Conservation (phyloP, 2,113 vertebrate species). For the Sylvilagus bachmani region DNA sequence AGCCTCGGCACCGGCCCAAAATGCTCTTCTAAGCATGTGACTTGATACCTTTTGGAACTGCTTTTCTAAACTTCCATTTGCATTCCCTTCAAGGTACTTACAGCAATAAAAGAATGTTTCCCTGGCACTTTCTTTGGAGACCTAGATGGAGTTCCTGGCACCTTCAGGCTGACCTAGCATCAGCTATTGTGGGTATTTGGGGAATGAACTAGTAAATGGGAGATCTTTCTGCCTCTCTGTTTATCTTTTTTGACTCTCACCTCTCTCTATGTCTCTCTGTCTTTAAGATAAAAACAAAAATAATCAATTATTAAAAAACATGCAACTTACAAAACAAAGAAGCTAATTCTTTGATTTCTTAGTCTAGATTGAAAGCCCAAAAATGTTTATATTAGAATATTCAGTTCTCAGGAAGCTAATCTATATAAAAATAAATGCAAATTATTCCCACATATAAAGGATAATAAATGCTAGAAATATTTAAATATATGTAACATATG, state of each 20-base stretch:
- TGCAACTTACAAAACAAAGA: not conserved
- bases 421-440: constrained; percentile 34
- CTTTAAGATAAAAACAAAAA: no score
- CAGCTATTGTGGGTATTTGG: no score
- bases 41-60: not conserved
- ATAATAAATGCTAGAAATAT: constrained; percentile 37
- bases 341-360: not conserved
- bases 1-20: no score
- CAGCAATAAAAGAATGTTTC: not conserved
- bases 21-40: not conserved
- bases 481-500: constrained; percentile 39
- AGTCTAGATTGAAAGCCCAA: not conserved
- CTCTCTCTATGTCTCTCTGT: no score
- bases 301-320: not conserved
- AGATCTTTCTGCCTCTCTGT: no score
- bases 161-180: no score
- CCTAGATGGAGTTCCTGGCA: no score
- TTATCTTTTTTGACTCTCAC: no score
- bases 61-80: not conserved
- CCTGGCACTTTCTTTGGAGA: no score
- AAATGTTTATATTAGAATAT: not conserved
- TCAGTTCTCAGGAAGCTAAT: constrained; percentile 9
- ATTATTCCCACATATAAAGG: not conserved
- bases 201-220: no score
- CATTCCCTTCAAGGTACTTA: not conserved